These are phyloP conservation scores for Palythoa grandis DNA, from an alignment of 92 coral and sea anemone genomes.

Conservation along the genomic window DNA sequence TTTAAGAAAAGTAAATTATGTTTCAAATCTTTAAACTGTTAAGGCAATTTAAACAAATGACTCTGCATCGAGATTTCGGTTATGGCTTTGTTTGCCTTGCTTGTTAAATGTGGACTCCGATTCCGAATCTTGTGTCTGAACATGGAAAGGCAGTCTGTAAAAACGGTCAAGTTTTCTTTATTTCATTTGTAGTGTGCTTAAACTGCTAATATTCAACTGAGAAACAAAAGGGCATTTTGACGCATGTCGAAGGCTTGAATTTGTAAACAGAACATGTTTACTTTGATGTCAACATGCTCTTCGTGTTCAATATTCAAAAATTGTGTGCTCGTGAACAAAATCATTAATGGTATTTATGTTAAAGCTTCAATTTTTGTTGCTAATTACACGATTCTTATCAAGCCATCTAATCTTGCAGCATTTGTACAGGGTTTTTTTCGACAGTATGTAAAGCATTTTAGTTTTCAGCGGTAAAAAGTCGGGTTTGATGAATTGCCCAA, in stretches of 20 bases:
- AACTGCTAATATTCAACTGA: constrained; percentile 6
- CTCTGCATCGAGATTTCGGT: background rate
- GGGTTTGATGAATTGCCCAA: background rate
- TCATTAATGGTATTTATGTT: background rate
- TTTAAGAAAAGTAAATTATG: constrained; percentile 2
- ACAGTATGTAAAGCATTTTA: background rate
- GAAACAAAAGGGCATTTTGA: constrained; percentile 17
- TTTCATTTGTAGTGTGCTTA: background rate
- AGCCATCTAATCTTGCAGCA: background rate
- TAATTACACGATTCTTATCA: background rate
- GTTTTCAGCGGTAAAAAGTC: background rate
- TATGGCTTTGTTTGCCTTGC: background rate
- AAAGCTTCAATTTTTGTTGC: background rate
- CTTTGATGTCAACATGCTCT: constrained; percentile 9
- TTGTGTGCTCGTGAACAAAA: background rate
- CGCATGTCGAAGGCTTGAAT: background rate
- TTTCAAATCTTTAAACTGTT: constrained; percentile 16
- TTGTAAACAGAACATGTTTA: constrained; percentile 40
- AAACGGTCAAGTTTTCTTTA: constrained; percentile 5
- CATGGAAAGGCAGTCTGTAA: background rate
- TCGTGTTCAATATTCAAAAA: background rate
- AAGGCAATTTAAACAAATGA: constrained; percentile 18
- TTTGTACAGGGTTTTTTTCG: background rate
- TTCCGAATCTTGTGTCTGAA: background rate
- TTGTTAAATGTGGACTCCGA: background rate